Evolutionary conservation across 2,888 invertebrate species (phyloP).

Genomic region (Epinotia bilunana): DNA sequence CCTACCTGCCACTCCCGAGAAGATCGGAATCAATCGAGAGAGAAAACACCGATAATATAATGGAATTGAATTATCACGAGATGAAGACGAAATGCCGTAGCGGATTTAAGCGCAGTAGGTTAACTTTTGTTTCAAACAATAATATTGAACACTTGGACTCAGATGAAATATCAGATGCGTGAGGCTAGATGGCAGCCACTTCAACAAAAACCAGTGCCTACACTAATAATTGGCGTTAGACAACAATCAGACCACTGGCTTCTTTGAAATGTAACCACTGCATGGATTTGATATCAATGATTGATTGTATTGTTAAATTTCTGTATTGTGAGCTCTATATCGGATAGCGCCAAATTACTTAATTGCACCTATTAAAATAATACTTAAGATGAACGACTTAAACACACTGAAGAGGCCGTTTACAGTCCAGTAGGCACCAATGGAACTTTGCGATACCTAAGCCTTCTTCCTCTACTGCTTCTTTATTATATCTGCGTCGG

Average conservation of each 20-base stretch:
- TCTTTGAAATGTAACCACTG: no score
- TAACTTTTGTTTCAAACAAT: neutral
- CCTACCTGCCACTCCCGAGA: conserved; percentile 62
- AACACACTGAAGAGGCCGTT: neutral
- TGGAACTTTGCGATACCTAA: neutral
- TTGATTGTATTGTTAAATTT: neutral
- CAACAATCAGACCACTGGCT: no score
- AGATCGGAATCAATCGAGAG: conserved; percentile 75
- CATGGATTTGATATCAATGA: no score
- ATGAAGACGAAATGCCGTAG: conserved; percentile 68
- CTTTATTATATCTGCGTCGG: conserved; percentile 18
- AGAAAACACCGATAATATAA: conserved; percentile 78
- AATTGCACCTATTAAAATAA: no score
- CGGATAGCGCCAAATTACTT: no score
- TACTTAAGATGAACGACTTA: neutral
- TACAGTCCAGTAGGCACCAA: neutral
- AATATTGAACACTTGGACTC: neutral
- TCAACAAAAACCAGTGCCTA: no score
- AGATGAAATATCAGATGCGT: no score
- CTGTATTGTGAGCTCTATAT: no score
- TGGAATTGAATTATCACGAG: conserved; percentile 82
- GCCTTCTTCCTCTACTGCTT: conserved; percentile 21
- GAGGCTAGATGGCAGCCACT: no score
- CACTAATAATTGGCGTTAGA: no score
- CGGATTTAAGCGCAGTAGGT: conserved; percentile 48